phyloP scores from a whole-genome alignment of 2,888 invertebrate genomes.

The Cerastis leucographa region DNA sequence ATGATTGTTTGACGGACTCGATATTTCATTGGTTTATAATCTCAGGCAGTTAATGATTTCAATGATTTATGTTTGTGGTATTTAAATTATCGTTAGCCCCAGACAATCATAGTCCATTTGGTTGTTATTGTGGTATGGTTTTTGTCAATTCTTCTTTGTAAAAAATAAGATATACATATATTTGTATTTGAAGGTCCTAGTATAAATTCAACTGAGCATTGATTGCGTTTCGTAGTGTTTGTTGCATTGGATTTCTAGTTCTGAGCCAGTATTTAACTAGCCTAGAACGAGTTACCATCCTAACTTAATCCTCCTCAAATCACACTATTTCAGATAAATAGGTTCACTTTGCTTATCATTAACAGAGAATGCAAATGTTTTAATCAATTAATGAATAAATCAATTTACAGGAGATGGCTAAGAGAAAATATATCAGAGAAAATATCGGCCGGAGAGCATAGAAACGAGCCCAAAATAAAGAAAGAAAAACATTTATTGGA shows the following conservation, averaged over 20 bases:
- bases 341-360: neutral
- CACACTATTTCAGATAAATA: neutral
- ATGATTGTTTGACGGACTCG: slow-evolving; percentile 42
- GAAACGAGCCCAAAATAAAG: neutral
- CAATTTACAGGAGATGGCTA: neutral
- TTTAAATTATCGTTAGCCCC: slow-evolving; percentile 21
- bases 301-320: neutral
- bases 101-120: neutral
- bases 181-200: no score
- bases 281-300: neutral
- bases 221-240: neutral
- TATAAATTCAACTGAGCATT: neutral
- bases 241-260: neutral
- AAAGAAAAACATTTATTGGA: neutral
- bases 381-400: neutral
- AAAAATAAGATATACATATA: neutral
- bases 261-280: neutral
- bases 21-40: slow-evolving; percentile 37
- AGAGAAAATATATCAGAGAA: neutral
- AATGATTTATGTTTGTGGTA: slow-evolving; percentile 39
- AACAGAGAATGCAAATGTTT: neutral
- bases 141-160: neutral
- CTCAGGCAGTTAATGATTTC: slow-evolving; percentile 20
- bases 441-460: neutral
- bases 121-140: neutral